phyloP scores from a whole-genome alignment of 2,888 invertebrate genomes.

The Temnothorax ravouxi region DNA sequence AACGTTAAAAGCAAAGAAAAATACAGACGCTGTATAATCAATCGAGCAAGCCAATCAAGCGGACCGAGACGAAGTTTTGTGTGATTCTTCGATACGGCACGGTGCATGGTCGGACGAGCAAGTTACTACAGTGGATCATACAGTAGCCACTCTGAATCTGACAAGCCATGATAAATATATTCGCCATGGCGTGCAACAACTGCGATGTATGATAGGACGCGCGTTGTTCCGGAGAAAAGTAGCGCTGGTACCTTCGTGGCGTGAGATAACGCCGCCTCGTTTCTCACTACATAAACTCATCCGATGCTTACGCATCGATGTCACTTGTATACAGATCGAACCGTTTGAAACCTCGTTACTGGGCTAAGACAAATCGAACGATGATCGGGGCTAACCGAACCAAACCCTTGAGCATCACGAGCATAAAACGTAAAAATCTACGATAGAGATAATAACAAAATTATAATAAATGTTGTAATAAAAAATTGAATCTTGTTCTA shows the following conservation, averaged over 20 bases:
- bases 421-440: conserved; percentile 11
- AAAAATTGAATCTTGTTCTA: not conserved
- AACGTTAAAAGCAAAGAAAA: conserved; percentile 2
- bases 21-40: not conserved
- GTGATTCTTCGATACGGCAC: not conserved
- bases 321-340: conserved; percentile 39
- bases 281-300: conserved; percentile 82
- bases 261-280: conserved; percentile 78
- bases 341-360: conserved; percentile 62
- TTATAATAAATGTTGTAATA: not conserved
- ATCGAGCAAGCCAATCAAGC: conserved; percentile 19
- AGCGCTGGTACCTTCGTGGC: conserved; percentile 60
- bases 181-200: conserved; percentile 56
- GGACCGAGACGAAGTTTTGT: conserved; percentile 8
- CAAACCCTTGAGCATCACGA: not conserved
- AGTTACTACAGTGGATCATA: not conserved
- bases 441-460: not conserved
- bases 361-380: conserved; percentile 53
- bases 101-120: conserved; percentile 6
- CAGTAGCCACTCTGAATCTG: conserved; percentile 54
- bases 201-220: conserved; percentile 61
- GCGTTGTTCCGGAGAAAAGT: conserved; percentile 66
- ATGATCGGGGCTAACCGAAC: conserved; percentile 35
- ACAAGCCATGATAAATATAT: conserved; percentile 78
- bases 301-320: conserved; percentile 49